Conservation (phyloP, 2,113 vertebrate genomes). For the human region DNA sequence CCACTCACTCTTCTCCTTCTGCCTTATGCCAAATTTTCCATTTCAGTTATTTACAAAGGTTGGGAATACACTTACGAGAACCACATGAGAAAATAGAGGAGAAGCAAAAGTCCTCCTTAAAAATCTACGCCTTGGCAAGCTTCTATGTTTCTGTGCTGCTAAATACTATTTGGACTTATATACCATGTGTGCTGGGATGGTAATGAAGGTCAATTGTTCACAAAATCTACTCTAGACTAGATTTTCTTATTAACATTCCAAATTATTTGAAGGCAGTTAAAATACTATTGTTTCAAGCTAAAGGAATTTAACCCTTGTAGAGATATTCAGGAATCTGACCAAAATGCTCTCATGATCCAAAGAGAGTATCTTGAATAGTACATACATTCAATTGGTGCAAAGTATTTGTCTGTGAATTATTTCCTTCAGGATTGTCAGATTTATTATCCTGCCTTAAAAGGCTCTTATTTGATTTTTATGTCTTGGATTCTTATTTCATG, state of each 20-base stretch:
- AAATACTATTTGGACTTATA: neutral
- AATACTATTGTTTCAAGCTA: neutral
- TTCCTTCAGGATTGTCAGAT: neutral
- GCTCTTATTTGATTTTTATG: slow-evolving; percentile 25
- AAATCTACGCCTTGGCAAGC: neutral
- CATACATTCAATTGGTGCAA: neutral
- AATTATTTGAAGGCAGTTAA: neutral
- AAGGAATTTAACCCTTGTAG: neutral
- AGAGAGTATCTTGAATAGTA: neutral
- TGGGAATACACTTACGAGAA: neutral
- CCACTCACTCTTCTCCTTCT: neutral
- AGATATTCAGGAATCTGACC: neutral
- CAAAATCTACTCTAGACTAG: neutral
- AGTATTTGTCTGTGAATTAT: neutral
- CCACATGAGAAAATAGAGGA: neutral
- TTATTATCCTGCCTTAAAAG: neutral
- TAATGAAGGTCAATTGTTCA: neutral
- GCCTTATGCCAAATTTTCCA: neutral
- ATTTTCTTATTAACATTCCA: neutral
- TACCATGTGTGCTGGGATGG: neutral
- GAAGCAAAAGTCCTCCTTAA: neutral
- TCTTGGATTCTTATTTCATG: slow-evolving; percentile 38
- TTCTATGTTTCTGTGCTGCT: neutral
- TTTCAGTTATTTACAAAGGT: neutral
- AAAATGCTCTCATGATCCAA: neutral